Percentiles rank a stretch among this genome's conserved stretches.
Conservation (phyloP, 2,113 vertebrate genomes). For the Emydocephalus ijimae region DNA sequence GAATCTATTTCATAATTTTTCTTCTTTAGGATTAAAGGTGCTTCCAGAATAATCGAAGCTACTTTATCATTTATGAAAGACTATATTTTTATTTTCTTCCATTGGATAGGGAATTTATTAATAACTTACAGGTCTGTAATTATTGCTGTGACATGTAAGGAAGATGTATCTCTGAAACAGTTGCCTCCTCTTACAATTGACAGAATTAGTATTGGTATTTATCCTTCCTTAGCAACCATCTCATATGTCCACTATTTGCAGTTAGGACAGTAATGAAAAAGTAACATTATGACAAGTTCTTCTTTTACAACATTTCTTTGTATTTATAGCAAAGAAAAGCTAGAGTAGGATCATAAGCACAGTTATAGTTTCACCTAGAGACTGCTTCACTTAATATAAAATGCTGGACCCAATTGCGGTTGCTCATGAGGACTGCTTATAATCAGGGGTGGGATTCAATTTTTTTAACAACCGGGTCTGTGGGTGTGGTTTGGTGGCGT, state of each 20-base stretch:
- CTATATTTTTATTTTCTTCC: background rate
- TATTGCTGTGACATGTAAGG: background rate
- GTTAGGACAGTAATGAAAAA: background rate
- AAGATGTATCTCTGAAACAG: background rate
- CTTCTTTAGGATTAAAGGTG: background rate
- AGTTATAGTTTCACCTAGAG: background rate
- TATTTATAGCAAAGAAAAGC: background rate
- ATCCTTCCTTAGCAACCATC: background rate
- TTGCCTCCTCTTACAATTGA: background rate
- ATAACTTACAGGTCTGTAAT: background rate
- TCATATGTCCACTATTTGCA: background rate
- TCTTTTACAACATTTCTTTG: background rate
- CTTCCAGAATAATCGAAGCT: background rate
- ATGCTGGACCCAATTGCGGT: background rate
- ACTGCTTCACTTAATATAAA: background rate
- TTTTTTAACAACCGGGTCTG: no score
- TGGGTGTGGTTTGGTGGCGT: no score
- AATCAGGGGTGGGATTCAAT: background rate
- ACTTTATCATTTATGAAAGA: background rate
- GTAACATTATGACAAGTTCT: background rate
- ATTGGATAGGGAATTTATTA: background rate
- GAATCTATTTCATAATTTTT: background rate
- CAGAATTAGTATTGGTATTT: background rate
- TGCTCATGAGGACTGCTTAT: background rate
- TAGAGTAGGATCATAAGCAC: background rate